These are phyloP conservation scores for Bufo gargarizans DNA, from an alignment of 2,113 vertebrate genomes.

Conservation along the genomic window DNA sequence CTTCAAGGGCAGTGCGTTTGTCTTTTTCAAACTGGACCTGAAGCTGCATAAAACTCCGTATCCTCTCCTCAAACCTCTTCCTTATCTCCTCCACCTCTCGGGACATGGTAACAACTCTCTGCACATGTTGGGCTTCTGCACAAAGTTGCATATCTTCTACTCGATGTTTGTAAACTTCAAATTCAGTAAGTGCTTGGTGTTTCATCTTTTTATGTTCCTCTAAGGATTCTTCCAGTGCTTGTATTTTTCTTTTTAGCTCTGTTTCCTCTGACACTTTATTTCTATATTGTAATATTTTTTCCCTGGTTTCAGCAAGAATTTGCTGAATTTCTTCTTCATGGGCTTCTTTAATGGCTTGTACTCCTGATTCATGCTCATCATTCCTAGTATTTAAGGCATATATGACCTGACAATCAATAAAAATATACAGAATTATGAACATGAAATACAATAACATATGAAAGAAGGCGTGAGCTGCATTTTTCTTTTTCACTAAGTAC, in stretches of 20 bases:
- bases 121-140: conserved; percentile 95
- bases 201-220: conserved; percentile 96
- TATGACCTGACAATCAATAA: conserved; percentile 83
- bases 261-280: conserved; percentile 91
- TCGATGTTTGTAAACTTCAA: conserved; percentile 92
- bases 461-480: background rate
- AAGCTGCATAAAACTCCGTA: conserved; percentile 85
- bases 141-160: conserved; percentile 97
- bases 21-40: conserved; percentile 93
- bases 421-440: conserved; percentile 18
- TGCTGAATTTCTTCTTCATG: conserved; percentile 98
- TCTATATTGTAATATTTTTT: conserved; percentile 95
- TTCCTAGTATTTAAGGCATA: conserved; percentile 99
- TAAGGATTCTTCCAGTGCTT: conserved; percentile 92
- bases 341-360: conserved; percentile 97
- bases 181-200: conserved; percentile 92
- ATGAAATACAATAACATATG: background rate
- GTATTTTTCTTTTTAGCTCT: conserved; percentile 92
- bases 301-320: conserved; percentile 94
- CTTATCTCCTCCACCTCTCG: conserved; percentile 97
- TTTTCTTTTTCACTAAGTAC: background rate
- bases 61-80: conserved; percentile 91
- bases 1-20: conserved; percentile 86
- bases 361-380: conserved; percentile 94
- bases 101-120: conserved; percentile 95